Percentiles rank a stretch among this genome's conserved stretches.
These are phyloP conservation scores for Stenopsyche tienmushanensis DNA, from an alignment of 1,140 invertebrate genomes.

Conservation along the genomic window DNA sequence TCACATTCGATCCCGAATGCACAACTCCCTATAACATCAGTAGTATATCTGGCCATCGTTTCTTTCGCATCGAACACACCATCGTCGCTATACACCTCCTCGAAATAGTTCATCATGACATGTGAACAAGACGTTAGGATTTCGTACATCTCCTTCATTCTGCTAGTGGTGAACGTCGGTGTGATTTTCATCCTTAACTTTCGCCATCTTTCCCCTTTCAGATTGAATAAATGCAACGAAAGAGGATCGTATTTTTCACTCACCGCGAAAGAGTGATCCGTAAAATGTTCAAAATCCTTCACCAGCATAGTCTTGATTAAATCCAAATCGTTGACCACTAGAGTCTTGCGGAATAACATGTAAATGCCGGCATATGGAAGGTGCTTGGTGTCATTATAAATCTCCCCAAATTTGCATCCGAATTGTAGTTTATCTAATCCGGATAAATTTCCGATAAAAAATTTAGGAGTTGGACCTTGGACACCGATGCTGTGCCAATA, in stretches of 20 bases:
- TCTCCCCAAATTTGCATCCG: conserved; percentile 26
- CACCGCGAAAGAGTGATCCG: conserved; percentile 50
- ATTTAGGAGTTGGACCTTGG: conserved; percentile 44
- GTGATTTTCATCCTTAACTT: conserved; percentile 55
- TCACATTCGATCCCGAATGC: conserved; percentile 60
- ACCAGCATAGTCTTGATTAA: conserved; percentile 62
- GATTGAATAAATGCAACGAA: conserved; percentile 48
- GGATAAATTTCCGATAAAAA: conserved; percentile 47
- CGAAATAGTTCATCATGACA: conserved; percentile 44
- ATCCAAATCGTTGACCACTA: conserved; percentile 58
- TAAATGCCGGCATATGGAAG: conserved; percentile 33
- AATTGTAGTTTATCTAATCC: conserved; percentile 47
- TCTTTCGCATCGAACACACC: conserved; percentile 47
- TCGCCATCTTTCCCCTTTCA: conserved; percentile 56
- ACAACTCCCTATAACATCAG: conserved; percentile 60
- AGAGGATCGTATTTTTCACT: conserved; percentile 56
- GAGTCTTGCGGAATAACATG: conserved; percentile 49
- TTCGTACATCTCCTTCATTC: conserved; percentile 59
- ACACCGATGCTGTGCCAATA: conserved; percentile 50
- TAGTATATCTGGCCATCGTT: conserved; percentile 53
- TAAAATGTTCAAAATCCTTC: conserved; percentile 59
- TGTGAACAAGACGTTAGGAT: conserved; percentile 46
- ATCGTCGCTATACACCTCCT: conserved; percentile 35
- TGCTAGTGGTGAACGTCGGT: conserved; percentile 60
- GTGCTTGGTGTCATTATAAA: conserved; percentile 10